Evolutionary conservation across 37 sponge, comb jelly and placozoan species (phyloP).

Genomic region (Hormiphora californensis): DNA sequence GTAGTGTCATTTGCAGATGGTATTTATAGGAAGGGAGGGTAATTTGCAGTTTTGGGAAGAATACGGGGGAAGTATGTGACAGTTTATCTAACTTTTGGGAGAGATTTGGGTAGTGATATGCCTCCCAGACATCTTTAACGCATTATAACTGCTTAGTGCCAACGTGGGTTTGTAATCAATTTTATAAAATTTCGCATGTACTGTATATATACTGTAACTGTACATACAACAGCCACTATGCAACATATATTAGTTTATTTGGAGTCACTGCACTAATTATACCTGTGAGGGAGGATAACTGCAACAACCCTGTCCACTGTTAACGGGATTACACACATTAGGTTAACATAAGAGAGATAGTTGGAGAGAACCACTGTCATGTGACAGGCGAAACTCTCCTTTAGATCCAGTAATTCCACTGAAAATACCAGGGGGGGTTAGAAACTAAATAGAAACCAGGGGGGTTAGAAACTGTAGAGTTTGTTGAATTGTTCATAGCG

Average conservation of each 20-base stretch:
- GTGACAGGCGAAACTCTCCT: background rate
- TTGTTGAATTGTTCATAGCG: too few species aligned
- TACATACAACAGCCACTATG: background rate
- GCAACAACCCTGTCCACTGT: slow-evolving; percentile 39
- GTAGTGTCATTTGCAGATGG: too few species aligned
- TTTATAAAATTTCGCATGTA: background rate
- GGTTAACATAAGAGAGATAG: slow-evolving; percentile 2
- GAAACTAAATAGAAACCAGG: too few species aligned
- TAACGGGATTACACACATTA: background rate
- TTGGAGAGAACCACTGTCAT: background rate
- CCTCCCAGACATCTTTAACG: background rate
- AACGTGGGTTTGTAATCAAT: background rate
- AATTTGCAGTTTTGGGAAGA: too few species aligned
- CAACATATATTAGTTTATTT: background rate
- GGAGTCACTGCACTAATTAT: too few species aligned
- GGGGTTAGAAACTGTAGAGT: too few species aligned
- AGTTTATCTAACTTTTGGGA: too few species aligned
- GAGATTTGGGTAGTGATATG: background rate
- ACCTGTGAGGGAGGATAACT: background rate
- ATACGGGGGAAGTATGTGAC: too few species aligned
- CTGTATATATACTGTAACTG: background rate
- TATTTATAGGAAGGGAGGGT: too few species aligned
- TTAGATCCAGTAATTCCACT: background rate
- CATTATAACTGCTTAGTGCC: background rate
- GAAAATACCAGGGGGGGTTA: too few species aligned